Evolutionary conservation across 2,797 vertebrate species (phyloP).

Genomic region (Poeciliopsis turneri): DNA sequence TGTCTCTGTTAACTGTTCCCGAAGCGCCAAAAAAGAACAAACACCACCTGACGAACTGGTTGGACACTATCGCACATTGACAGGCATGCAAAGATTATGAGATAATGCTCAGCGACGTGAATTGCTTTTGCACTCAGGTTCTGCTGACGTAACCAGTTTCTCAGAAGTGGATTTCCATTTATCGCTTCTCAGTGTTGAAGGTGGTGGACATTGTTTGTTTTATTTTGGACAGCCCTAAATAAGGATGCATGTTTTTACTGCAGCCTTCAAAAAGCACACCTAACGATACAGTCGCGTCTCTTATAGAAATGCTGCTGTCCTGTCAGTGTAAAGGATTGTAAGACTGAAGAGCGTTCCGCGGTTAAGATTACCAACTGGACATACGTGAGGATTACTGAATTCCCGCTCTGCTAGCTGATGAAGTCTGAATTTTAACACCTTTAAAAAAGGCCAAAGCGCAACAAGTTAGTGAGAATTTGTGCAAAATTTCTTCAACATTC

Average conservation of each 20-base stretch:
- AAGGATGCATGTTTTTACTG: background rate
- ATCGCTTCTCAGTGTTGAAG: background rate
- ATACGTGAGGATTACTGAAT: background rate
- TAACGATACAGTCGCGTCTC: background rate
- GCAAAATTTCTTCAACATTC: background rate
- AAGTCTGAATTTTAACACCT: background rate
- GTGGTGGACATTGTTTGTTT: conserved; percentile 7
- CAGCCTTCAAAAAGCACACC: background rate
- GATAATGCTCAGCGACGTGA: conserved; percentile 43
- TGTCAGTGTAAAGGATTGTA: background rate
- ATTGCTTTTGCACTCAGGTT: conserved; percentile 18
- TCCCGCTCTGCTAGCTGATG: background rate
- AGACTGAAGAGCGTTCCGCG: background rate
- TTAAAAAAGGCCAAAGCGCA: background rate
- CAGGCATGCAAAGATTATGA: conserved; percentile 41
- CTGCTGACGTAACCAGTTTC: conserved; percentile 28
- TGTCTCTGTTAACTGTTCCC: conserved; percentile 44
- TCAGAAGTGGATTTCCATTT: conserved; percentile 17
- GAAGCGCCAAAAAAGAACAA: conserved; percentile 25
- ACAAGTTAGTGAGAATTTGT: background rate
- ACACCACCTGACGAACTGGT: conserved; percentile 57
- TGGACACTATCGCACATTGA: conserved; percentile 30
- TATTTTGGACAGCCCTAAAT: background rate
- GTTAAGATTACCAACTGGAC: background rate
- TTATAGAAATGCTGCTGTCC: background rate